Conservation (phyloP, 2,888 invertebrate genomes). For the Seira musarum region DNA sequence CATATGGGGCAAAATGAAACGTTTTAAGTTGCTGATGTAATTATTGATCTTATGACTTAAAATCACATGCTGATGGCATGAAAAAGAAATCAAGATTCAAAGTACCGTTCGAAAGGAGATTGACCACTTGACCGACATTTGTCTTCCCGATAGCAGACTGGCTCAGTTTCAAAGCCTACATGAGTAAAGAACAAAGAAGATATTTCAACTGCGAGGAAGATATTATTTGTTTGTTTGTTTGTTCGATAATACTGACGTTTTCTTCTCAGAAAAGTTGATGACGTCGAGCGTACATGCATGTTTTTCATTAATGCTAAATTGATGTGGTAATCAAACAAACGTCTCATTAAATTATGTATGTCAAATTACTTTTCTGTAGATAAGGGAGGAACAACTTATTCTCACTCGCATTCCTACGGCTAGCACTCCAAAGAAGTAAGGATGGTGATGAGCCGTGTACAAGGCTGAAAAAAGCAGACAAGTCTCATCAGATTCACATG, state of each 20-base stretch:
- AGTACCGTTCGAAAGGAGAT: constrained; percentile 85
- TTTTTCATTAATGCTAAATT: no score
- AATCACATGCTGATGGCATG: no score
- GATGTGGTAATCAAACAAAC: no score
- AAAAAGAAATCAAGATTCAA: neutral
- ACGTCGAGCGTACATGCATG: no score
- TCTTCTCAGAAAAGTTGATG: neutral
- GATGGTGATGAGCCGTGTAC: constrained; percentile 73
- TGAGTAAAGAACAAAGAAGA: neutral
- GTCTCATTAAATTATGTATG: neutral
- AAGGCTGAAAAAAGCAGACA: constrained; percentile 38
- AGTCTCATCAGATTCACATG: constrained; percentile 60
- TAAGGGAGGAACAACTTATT: constrained; percentile 85
- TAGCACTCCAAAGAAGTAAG: constrained; percentile 74
- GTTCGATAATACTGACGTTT: neutral
- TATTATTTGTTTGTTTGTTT: neutral
- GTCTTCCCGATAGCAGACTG: constrained; percentile 89
- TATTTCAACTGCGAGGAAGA: neutral
- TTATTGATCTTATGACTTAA: neutral
- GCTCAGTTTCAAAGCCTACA: constrained; percentile 81
- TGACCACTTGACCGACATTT: constrained; percentile 93
- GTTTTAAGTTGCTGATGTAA: constrained; percentile 13
- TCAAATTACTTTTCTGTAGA: constrained; percentile 85
- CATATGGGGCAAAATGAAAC: neutral
- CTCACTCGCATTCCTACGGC: constrained; percentile 87